These are phyloP conservation scores for Tachycineta bicolor DNA, from an alignment of 2,113 vertebrate genomes.

Conservation along the genomic window DNA sequence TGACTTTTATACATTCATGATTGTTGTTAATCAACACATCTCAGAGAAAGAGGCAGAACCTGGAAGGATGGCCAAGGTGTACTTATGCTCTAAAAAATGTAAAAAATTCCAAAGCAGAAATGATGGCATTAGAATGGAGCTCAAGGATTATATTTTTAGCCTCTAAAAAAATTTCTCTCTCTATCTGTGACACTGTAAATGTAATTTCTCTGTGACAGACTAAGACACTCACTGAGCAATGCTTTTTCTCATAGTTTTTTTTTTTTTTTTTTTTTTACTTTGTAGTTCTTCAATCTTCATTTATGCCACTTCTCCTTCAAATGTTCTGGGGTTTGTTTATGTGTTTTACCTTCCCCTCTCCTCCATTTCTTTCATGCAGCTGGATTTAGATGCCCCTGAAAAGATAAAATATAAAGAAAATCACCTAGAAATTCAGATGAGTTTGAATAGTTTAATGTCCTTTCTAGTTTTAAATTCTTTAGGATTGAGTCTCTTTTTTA, in stretches of 20 bases:
- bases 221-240: not conserved
- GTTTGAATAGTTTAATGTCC: not conserved
- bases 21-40: not conserved
- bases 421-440: not conserved
- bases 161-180: not conserved
- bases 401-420: not conserved
- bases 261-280: not conserved
- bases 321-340: not conserved
- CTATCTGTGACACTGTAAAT: not conserved
- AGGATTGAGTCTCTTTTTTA: not conserved
- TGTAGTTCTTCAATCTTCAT: constrained; percentile 7
- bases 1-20: not conserved
- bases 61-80: not conserved
- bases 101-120: not conserved
- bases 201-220: not conserved
- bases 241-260: not conserved
- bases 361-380: not conserved
- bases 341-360: not conserved
- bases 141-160: not conserved
- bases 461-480: constrained; percentile 17
- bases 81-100: not conserved
- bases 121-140: not conserved
- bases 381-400: not conserved
- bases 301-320: constrained; percentile 42
- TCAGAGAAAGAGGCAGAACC: not conserved